Evolutionary conservation across 2,888 invertebrate species (phyloP).

Genomic region (Tholera decimalis): DNA sequence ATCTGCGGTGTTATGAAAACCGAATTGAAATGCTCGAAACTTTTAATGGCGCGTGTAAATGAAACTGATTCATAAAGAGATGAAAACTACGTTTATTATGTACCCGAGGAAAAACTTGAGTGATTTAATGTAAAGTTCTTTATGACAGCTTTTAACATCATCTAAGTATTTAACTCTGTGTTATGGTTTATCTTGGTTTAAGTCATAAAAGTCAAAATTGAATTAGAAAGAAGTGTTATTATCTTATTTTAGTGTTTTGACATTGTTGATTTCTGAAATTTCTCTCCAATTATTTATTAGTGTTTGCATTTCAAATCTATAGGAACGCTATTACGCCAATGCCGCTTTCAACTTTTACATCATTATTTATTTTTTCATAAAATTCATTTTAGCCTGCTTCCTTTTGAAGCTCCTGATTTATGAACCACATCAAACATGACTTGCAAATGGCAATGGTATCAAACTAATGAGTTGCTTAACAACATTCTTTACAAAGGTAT

Average conservation of each 20-base stretch:
- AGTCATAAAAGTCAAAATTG: not conserved
- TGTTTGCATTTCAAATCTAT: not conserved
- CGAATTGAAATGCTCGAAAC: constrained; percentile 39
- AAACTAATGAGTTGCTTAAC: constrained; percentile 33
- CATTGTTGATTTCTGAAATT: not conserved
- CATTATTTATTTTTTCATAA: not conserved
- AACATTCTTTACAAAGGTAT: constrained; percentile 44
- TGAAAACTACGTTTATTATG: constrained; percentile 30
- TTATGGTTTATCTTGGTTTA: not conserved
- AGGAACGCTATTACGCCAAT: not conserved
- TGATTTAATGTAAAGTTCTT: constrained; percentile 16
- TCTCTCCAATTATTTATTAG: not conserved
- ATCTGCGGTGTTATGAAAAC: constrained; percentile 29
- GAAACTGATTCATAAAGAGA: constrained; percentile 37
- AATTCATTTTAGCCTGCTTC: not conserved
- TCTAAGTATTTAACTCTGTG: constrained; percentile 1
- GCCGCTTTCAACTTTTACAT: not conserved
- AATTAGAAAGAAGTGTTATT: not conserved
- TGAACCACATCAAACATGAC: constrained; percentile 11
- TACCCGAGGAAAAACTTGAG: not conserved
- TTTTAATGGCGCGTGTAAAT: constrained; percentile 34
- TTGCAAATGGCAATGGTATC: constrained; percentile 23
- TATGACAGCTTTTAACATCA: not conserved
- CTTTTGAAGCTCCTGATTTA: constrained; percentile 22
- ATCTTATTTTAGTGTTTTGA: not conserved